Conservation (phyloP, 1,140 invertebrate genomes). For the Apolygus lucorum region DNA sequence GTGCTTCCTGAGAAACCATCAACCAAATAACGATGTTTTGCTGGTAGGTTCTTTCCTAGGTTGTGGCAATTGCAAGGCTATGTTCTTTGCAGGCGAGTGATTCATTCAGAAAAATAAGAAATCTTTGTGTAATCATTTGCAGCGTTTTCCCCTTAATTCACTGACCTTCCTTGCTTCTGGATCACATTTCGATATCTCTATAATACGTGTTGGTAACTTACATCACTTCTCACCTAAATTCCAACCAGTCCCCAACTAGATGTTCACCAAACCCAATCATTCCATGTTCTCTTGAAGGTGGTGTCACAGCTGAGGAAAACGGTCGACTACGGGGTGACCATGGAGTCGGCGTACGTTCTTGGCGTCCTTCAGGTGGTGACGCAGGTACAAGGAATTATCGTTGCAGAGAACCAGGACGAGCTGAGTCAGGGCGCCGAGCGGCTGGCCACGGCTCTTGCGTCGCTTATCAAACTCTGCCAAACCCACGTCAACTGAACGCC, state of each 20-base stretch:
- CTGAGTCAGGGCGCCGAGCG: conserved; percentile 21
- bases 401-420: conserved; percentile 25
- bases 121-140: not conserved
- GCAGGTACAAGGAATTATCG: conserved; percentile 26
- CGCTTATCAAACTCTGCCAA: conserved; percentile 27
- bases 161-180: no score
- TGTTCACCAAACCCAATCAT: no score
- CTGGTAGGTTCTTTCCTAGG: no score
- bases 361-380: conserved; percentile 27
- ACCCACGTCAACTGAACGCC: not conserved
- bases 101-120: not conserved
- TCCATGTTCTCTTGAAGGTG: no score
- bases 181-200: no score
- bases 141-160: not conserved
- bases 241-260: no score
- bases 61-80: no score
- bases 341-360: conserved; percentile 23
- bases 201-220: no score
- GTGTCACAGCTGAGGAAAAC: conserved; percentile 23
- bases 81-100: no score
- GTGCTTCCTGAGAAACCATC: no score
- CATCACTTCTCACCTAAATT: no score
- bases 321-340: conserved; percentile 25
- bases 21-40: no score
- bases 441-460: conserved; percentile 24